A percentile compares a stretch with the other conserved stretches of the same genome.
Conservation (phyloP, 2,113 vertebrate genomes). For the Hippocampus abdominalis region DNA sequence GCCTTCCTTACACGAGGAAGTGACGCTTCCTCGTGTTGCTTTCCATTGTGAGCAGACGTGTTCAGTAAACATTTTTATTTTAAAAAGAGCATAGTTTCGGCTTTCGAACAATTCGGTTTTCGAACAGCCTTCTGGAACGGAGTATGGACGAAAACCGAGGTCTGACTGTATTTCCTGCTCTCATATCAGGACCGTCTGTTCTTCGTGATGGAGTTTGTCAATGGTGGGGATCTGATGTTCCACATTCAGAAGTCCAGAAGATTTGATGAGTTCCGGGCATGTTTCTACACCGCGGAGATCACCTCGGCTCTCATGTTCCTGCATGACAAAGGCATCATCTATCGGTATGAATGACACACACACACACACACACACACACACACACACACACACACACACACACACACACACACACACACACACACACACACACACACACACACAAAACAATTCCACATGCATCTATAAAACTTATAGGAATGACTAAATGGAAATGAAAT, state of each 20-base stretch:
- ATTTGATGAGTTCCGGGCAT: conserved; percentile 88
- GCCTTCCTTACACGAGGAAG: too few relatives aligned
- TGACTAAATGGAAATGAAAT: too few relatives aligned
- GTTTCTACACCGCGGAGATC: conserved; percentile 95
- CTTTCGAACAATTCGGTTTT: too few relatives aligned
- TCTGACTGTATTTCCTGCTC: background rate
- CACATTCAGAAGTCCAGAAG: conserved; percentile 98
- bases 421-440: background rate
- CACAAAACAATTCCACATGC: background rate
- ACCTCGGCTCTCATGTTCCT: conserved; percentile 96
- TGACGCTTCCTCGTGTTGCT: too few relatives aligned
- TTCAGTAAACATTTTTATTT: too few relatives aligned
- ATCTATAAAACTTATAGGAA: background rate
- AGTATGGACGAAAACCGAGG: too few relatives aligned
- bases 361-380: background rate
- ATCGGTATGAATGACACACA: conserved; percentile 77
- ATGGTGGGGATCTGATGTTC: conserved; percentile 96
- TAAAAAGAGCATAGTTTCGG: too few relatives aligned
- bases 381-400: background rate
- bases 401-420: background rate
- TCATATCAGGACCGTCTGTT: conserved; percentile 87
- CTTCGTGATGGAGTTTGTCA: conserved; percentile 99
- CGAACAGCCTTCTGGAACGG: too few relatives aligned
- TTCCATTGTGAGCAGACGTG: too few relatives aligned
- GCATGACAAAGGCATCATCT: conserved; percentile 91